phyloP scores from a whole-genome alignment of 2,888 invertebrate genomes.

The Dicycla oo region DNA sequence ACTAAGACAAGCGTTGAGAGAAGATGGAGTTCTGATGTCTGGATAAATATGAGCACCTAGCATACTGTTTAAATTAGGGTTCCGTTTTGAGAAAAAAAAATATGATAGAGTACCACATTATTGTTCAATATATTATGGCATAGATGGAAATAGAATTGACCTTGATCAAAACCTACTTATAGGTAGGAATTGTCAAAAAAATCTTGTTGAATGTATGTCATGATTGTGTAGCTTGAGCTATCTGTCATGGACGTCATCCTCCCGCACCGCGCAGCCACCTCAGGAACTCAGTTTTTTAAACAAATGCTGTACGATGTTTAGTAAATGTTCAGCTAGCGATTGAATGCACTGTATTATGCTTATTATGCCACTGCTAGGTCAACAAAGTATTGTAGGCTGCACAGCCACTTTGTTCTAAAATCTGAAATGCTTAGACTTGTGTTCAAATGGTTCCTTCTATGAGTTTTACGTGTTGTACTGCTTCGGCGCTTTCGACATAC shows the following conservation, averaged over 20 bases:
- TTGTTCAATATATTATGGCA: neutral
- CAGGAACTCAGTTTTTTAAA: neutral
- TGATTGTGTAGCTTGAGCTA: too few relatives aligned
- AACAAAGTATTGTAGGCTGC: neutral
- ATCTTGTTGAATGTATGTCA: too few relatives aligned
- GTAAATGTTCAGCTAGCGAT: neutral
- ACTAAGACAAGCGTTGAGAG: too few relatives aligned
- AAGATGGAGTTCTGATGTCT: too few relatives aligned
- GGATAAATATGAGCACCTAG: too few relatives aligned
- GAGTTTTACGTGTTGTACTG: neutral
- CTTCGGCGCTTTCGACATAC: neutral
- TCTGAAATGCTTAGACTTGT: neutral
- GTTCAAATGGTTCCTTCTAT: neutral
- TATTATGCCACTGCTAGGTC: neutral
- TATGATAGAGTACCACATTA: neutral
- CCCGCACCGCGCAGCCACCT: neutral
- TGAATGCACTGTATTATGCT: neutral
- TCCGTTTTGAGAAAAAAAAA: neutral
- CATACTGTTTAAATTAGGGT: too few relatives aligned
- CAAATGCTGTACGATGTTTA: slow-evolving; percentile 3
- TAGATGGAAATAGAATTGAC: neutral
- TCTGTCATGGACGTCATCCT: too few relatives aligned
- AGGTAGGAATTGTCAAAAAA: neutral
- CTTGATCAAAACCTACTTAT: neutral
- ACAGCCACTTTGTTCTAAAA: neutral